phyloP scores from a whole-genome alignment of 1,140 invertebrate species.

The Bombus sibiricus region DNA sequence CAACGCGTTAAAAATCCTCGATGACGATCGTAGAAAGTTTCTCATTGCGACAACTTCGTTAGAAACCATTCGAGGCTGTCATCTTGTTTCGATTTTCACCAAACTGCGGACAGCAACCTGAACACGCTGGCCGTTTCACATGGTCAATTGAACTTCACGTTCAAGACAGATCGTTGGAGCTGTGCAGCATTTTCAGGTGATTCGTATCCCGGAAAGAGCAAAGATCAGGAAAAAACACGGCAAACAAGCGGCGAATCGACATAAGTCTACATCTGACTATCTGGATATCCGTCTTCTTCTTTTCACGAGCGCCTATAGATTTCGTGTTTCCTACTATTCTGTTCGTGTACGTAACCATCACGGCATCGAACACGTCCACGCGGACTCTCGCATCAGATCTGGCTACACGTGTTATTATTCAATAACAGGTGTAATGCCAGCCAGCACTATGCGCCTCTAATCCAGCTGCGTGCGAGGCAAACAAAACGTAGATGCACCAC shows the following conservation, averaged over 20 bases:
- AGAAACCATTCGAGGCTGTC: background rate
- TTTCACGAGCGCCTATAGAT: constrained; percentile 3
- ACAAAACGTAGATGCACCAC: constrained; percentile 58
- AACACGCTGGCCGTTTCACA: no score
- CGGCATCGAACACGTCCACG: background rate
- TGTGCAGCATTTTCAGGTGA: background rate
- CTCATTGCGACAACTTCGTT: background rate
- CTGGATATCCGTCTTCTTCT: constrained; percentile 8
- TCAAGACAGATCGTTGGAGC: background rate
- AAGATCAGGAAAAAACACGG: constrained; percentile 19
- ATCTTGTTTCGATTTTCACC: background rate
- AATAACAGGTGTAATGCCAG: constrained; percentile 66
- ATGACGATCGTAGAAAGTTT: background rate
- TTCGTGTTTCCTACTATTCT: constrained; percentile 18
- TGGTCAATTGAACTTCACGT: no score
- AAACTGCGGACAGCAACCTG: no score
- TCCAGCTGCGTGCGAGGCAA: constrained; percentile 59
- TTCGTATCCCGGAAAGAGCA: background rate
- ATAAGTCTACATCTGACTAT: background rate
- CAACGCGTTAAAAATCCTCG: background rate
- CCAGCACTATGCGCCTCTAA: constrained; percentile 53
- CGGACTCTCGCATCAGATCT: constrained; percentile 28
- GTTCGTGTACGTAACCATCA: constrained; percentile 33
- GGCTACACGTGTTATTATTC: constrained; percentile 65
- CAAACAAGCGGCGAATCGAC: background rate